Conservation (phyloP, 2,113 vertebrate genomes). For the Numenius arquata region DNA sequence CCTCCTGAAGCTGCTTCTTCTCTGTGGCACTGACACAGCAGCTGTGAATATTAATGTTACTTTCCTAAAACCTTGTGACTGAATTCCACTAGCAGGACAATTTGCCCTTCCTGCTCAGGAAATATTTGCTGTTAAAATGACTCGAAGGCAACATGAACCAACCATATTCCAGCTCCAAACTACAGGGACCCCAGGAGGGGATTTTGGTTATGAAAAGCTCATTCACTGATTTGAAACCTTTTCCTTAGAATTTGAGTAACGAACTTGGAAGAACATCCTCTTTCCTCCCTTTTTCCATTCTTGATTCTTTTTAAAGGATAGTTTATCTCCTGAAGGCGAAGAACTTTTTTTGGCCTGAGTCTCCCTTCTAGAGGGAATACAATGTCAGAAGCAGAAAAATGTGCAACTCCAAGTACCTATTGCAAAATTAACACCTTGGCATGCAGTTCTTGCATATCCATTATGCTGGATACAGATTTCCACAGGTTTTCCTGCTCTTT, state of each 20-base stretch:
- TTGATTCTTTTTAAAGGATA: conserved; percentile 50
- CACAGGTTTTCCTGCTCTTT: conserved; percentile 27
- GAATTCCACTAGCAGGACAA: conserved; percentile 1
- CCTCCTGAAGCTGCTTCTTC: not conserved
- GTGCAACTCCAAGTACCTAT: not conserved
- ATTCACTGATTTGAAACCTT: conserved; percentile 19
- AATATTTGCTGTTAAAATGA: conserved; percentile 25
- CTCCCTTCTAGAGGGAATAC: not conserved
- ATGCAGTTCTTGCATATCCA: not conserved
- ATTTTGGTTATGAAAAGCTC: conserved; percentile 26
- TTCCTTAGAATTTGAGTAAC: not conserved
- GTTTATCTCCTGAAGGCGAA: not conserved
- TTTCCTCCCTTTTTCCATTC: not conserved
- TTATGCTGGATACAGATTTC: not conserved
- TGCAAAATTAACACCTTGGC: conserved; percentile 12
- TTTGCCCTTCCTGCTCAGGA: conserved; percentile 13
- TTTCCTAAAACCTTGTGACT: conserved; percentile 1
- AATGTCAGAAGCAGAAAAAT: conserved; percentile 7
- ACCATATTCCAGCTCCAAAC: not conserved
- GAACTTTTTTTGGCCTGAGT: not conserved
- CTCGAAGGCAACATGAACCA: not conserved
- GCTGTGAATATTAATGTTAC: conserved; percentile 10
- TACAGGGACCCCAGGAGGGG: conserved; percentile 4
- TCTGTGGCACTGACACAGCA: not conserved
- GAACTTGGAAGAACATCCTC: not conserved